Base-by-base conservation (phyloP, 2,888 invertebrate species). In the Miltochrista miniata region DNA sequence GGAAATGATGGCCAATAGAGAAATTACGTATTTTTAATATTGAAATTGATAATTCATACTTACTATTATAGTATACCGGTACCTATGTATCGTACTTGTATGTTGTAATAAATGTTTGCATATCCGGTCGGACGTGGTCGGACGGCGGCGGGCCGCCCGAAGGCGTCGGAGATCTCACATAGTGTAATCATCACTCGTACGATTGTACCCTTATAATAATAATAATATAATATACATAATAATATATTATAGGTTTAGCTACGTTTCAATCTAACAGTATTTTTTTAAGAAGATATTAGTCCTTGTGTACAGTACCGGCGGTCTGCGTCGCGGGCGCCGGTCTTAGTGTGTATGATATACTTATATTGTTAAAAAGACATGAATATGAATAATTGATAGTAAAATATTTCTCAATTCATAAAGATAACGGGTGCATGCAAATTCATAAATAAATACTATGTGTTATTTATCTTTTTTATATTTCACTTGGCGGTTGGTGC, bases 271-370 rank as follows among this genome's bases (percentile, higher is more conserved):
- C 90, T 91, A 91, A 91, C 90, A 90, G 91, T 91, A 91, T 91
- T 91, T 91, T 91, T 91, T 90, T 91, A 91, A 90, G 87, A 90
- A 90, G 90, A 91, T 91, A 91, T 91, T 90, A 90, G 90, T 87
- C 88, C 89, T 89, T 76, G 87, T 89, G 90, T 90, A 90, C 83
- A 90, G 88, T 81, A 81, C 81, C 81, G 86, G 87, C 65, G 77
- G 84, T 68, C 79, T 79, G 84, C 80, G 57, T 72, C 79, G 81
- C 80, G 82, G 36, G 82, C 76, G 82, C 84, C 79, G 85, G 83
- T 73, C 79, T 82, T 90, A 90, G 89, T 79, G 81, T 87, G 78
- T 90, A 90, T 81, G 79, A 81, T 90, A 87, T 87, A 90, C 84
- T 84, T 85, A 87, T 83, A 86, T 81, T 84, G 84, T 87, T 87